Evolutionary conservation across 2,113 vertebrate species (phyloP).

Genomic region (Puffinus mauretanicus): DNA sequence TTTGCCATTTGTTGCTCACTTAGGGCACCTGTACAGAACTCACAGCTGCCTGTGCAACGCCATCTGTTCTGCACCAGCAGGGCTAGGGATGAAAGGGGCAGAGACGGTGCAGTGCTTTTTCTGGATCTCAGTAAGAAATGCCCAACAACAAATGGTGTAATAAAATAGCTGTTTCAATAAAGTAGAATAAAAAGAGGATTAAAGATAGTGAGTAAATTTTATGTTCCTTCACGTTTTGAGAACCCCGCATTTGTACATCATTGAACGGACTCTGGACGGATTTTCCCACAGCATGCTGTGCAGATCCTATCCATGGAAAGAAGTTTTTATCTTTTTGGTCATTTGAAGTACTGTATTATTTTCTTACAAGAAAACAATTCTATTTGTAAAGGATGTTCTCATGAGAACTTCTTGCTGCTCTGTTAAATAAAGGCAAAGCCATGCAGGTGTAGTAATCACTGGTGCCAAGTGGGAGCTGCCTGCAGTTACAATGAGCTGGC

Average conservation of each 20-base stretch:
- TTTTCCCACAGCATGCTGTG: neutral
- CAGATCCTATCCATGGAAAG: neutral
- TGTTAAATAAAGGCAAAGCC: neutral
- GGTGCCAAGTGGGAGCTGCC: neutral
- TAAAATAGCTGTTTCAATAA: neutral
- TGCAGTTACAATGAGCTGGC: neutral
- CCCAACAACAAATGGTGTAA: neutral
- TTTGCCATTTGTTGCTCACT: neutral
- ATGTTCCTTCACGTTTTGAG: neutral
- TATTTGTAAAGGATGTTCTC: neutral
- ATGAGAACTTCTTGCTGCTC: neutral
- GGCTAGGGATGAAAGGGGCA: neutral
- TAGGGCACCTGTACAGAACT: neutral
- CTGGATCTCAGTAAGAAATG: neutral
- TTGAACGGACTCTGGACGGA: neutral
- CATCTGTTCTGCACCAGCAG: neutral
- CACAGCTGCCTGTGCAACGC: neutral
- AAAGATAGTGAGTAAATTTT: neutral
- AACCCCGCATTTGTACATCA: fast-evolving
- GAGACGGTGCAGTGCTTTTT: neutral
- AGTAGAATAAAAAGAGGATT: neutral
- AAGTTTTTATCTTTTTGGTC: neutral
- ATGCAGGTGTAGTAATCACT: no score
- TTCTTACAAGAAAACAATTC: neutral
- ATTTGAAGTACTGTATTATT: neutral